Conservation (phyloP, 2,888 invertebrate genomes). For the Nomada ferruginata region DNA sequence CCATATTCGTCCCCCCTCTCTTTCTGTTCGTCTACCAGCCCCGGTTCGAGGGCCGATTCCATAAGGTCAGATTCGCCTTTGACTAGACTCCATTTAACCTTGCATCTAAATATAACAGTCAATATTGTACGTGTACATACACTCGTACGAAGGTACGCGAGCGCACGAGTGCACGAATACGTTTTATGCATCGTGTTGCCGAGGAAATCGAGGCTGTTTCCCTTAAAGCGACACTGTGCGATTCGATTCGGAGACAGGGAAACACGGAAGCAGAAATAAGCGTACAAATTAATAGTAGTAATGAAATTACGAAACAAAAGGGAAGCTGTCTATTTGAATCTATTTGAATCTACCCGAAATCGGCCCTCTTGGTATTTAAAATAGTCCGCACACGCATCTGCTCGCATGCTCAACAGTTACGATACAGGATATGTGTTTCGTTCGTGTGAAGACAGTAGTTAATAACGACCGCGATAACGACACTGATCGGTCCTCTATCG, state of each 20-base stretch:
- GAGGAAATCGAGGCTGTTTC: constrained; percentile 7
- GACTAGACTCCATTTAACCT: constrained; percentile 55
- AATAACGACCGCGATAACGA: constrained; percentile 38
- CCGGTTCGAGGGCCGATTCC: constrained; percentile 59
- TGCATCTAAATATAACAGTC: constrained; percentile 54
- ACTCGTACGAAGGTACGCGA: constrained; percentile 28
- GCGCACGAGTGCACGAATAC: not conserved
- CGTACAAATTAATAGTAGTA: no score
- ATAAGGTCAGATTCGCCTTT: constrained; percentile 56
- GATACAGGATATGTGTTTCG: constrained; percentile 15
- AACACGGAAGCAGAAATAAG: no score
- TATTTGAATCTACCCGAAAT: constrained; percentile 15
- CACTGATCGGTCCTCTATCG: constrained; percentile 19
- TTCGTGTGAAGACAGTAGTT: constrained; percentile 30
- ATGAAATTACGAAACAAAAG: not conserved
- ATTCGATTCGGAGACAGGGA: no score
- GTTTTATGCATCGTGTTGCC: constrained; percentile 21
- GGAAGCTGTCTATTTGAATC: no score
- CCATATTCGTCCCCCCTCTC: constrained; percentile 1
- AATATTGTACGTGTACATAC: constrained; percentile 20
- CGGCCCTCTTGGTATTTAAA: constrained; percentile 14
- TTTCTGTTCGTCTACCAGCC: constrained; percentile 8
- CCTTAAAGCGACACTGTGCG: not conserved
- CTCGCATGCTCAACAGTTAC: constrained; percentile 28
- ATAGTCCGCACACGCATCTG: constrained; percentile 22